Evolutionary conservation across 2,113 vertebrate species (phyloP).

Genomic region (Thinocorus orbignyianus): DNA sequence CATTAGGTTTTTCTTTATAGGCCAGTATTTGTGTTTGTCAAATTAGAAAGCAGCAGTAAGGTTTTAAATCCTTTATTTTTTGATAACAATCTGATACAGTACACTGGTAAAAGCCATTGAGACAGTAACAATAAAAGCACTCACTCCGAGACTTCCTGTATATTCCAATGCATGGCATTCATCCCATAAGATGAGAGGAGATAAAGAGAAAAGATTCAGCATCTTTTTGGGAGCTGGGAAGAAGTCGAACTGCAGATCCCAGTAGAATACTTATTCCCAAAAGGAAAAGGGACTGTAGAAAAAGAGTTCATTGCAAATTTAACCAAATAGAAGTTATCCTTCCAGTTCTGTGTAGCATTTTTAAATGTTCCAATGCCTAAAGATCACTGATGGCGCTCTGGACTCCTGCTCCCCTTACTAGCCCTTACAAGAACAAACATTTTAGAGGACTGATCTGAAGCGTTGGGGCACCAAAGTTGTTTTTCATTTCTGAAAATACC

Average conservation of each 20-base stretch:
- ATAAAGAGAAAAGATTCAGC: neutral
- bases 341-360: neutral
- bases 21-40: neutral
- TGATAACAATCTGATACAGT: neutral
- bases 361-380: neutral
- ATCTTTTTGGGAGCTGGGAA: neutral
- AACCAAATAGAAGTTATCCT: neutral
- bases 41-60: neutral
- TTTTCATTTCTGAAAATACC: neutral
- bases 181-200: neutral
- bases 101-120: neutral
- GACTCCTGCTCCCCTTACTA: neutral
- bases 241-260: neutral
- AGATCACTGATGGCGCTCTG: neutral
- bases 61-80: neutral
- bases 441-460: neutral
- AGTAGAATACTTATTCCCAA: neutral
- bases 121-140: neutral
- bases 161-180: neutral
- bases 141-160: neutral
- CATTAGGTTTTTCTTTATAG: neutral
- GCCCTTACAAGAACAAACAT: neutral
- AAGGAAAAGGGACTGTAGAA: neutral
- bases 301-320: neutral
- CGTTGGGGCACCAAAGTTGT: neutral